phyloP scores from a whole-genome alignment of 2,797 vertebrate species.

The Enteromius treurensis region DNA sequence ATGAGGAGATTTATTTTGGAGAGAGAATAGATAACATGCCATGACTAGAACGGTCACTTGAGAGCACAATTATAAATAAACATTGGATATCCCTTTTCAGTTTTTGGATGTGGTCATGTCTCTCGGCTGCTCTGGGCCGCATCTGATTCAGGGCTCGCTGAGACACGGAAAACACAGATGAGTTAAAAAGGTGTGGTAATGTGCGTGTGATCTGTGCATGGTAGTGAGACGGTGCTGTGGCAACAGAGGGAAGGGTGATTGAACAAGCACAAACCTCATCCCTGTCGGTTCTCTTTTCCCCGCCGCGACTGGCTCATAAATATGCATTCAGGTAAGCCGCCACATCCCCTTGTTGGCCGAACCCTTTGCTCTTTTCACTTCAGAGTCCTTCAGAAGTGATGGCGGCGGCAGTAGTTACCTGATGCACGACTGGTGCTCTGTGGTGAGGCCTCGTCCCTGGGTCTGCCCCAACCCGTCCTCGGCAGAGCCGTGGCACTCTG shows the following conservation, averaged over 20 bases:
- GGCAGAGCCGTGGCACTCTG: conserved; percentile 31
- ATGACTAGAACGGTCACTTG: conserved; percentile 41
- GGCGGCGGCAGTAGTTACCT: conserved; percentile 42
- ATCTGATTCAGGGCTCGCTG: conserved; percentile 2
- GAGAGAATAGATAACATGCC: conserved; percentile 52
- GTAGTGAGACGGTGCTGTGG: conserved; percentile 24
- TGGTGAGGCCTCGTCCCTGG: conserved; percentile 16
- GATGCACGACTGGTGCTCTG: conserved; percentile 44
- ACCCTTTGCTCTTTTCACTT: conserved; percentile 70
- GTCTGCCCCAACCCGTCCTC: conserved; percentile 22
- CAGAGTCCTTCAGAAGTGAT: conserved; percentile 68
- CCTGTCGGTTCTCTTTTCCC: conserved; percentile 50
- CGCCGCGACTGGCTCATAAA: conserved; percentile 76
- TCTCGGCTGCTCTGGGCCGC: conserved; percentile 8
- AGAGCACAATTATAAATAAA: conserved; percentile 55
- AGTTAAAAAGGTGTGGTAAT: conserved; percentile 52
- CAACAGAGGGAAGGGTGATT: conserved; percentile 46
- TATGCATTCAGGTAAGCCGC: conserved; percentile 76
- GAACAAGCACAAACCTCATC: conserved; percentile 49
- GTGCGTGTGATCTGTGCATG: conserved; percentile 45
- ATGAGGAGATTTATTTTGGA: conserved; percentile 55
- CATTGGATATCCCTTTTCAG: conserved; percentile 32
- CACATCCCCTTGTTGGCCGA: conserved; percentile 68
- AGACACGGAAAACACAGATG: conserved; percentile 30
- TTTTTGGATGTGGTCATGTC: conserved; percentile 27